Conservation (phyloP, 2,888 invertebrate genomes). For the Hemithea aestivaria region DNA sequence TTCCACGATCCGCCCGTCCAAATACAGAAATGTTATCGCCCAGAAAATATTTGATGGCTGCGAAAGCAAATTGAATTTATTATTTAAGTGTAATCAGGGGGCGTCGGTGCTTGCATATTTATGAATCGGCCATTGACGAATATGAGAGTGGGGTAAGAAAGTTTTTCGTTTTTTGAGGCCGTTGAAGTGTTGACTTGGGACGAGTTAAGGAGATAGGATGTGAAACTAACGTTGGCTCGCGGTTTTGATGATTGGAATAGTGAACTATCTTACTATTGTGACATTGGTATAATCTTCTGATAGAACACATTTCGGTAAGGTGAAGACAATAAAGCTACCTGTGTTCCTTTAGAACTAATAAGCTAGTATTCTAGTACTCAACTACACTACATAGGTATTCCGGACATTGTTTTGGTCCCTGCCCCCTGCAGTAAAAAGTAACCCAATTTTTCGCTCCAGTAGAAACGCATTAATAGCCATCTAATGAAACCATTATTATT, state of each 20-base stretch:
- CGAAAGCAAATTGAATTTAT: constrained; percentile 72
- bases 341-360: too few relatives aligned
- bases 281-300: too few relatives aligned
- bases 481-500: too few relatives aligned
- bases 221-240: constrained; percentile 18
- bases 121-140: constrained; percentile 52
- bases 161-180: constrained; percentile 20
- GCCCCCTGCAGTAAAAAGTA: too few relatives aligned
- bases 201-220: constrained; percentile 23
- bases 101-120: constrained; percentile 42
- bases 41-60: constrained; percentile 69
- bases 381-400: too few relatives aligned
- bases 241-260: constrained; percentile 7
- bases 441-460: too few relatives aligned
- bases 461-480: too few relatives aligned
- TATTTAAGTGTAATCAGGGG: constrained; percentile 68
- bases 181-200: constrained; percentile 26
- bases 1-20: constrained; percentile 59
- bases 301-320: too few relatives aligned
- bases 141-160: constrained; percentile 42
- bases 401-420: too few relatives aligned
- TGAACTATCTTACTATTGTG: too few relatives aligned
- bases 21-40: constrained; percentile 66
- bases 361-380: too few relatives aligned
- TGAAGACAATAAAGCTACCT: too few relatives aligned